phyloP scores from a whole-genome alignment of 2,888 invertebrate species.

The Megaustenia siamemsis region DNA sequence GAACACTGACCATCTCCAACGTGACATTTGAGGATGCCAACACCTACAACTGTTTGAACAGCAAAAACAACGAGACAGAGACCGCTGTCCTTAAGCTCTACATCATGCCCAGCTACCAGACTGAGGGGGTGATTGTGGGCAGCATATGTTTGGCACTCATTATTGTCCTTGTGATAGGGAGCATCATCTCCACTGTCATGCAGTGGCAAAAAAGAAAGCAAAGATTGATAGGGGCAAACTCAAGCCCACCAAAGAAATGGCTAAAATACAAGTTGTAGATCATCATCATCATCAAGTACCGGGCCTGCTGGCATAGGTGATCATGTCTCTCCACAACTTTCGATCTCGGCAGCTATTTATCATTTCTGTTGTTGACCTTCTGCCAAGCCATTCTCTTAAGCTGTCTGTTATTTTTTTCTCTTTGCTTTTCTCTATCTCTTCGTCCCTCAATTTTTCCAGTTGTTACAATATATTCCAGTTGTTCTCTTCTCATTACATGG shows the following conservation, averaged over 20 bases:
- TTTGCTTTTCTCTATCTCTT: too few species aligned
- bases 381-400: too few species aligned
- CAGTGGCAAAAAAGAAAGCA: neutral
- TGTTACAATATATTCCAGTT: too few species aligned
- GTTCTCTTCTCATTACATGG: too few species aligned
- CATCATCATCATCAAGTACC: too few species aligned
- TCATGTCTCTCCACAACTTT: too few species aligned
- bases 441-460: too few species aligned
- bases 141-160: slow-evolving; percentile 13
- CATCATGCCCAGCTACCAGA: slow-evolving; percentile 32
- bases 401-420: too few species aligned
- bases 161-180: neutral
- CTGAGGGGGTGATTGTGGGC: neutral
- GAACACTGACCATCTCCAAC: slow-evolving; percentile 32
- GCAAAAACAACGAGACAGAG: neutral
- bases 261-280: neutral
- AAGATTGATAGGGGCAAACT: neutral
- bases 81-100: slow-evolving; percentile 32
- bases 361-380: too few species aligned
- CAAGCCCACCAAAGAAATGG: neutral
- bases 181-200: neutral
- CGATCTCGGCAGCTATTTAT: too few species aligned
- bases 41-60: slow-evolving; percentile 10
- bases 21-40: slow-evolving; percentile 11
- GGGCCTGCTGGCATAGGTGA: too few species aligned